Percentiles rank a stretch among this genome's conserved stretches.
Conservation (phyloP, 1,140 invertebrate species). For the Euborellia annulipes region DNA sequence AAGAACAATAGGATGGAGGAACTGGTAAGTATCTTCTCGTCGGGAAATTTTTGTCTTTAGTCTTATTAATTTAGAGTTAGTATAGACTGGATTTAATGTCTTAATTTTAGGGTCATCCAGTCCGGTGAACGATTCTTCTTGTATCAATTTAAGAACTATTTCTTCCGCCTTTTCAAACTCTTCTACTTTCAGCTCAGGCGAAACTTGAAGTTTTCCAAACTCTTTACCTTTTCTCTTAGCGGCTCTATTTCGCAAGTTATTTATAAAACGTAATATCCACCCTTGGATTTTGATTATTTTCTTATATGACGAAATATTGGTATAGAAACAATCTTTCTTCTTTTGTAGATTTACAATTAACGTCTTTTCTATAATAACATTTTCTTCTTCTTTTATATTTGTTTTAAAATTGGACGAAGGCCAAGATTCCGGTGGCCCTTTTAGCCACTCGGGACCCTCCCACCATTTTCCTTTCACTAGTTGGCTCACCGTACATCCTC, state of each 20-base stretch:
- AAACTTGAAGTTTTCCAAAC: too few species aligned
- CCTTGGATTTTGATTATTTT: slow-evolving; percentile 18
- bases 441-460: slow-evolving; percentile 25
- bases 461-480: slow-evolving; percentile 24
- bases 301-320: slow-evolving; percentile 15
- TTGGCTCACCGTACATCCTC: slow-evolving; percentile 21
- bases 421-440: slow-evolving; percentile 13
- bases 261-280: slow-evolving; percentile 17
- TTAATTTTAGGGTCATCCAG: background rate
- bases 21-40: background rate
- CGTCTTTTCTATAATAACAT: background rate
- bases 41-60: slow-evolving; percentile 5
- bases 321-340: slow-evolving; percentile 4
- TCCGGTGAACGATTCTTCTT: slow-evolving; percentile 5
- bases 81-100: background rate
- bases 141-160: slow-evolving; percentile 1
- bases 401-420: slow-evolving; percentile 4
- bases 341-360: background rate
- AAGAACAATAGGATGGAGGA: slow-evolving; percentile 10
- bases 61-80: slow-evolving; percentile 1
- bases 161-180: slow-evolving; percentile 6
- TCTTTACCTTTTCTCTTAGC: slow-evolving; percentile 1
- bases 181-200: slow-evolving; percentile 2
- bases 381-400: slow-evolving; percentile 10
- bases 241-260: slow-evolving; percentile 10